These are phyloP conservation scores for Montipora cactus DNA, from an alignment of 64 coral and sea anemone species.

Conservation along the genomic window DNA sequence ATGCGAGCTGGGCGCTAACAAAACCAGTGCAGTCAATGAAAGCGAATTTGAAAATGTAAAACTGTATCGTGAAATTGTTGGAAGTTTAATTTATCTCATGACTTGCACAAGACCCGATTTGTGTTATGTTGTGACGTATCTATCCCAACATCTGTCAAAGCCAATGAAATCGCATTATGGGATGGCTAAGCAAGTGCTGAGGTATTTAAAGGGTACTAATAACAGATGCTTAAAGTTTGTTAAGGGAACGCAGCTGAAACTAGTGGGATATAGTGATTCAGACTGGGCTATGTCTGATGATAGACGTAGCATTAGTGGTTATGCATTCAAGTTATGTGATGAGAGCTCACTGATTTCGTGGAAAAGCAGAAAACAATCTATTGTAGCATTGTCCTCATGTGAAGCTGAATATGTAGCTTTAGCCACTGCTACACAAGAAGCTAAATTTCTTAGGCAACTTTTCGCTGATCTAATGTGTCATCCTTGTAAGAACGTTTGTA, in stretches of 20 bases:
- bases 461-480: background rate
- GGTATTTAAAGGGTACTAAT: no score
- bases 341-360: no score
- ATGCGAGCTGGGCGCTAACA: background rate
- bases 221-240: no score
- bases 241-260: no score
- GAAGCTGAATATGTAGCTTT: background rate
- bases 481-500: background rate
- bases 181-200: no score
- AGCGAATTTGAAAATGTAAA: conserved; percentile 25
- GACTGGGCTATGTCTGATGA: no score
- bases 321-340: no score
- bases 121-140: conserved; percentile 56
- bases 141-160: conserved; percentile 52
- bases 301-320: no score
- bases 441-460: conserved; percentile 51
- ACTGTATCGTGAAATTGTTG: conserved; percentile 50
- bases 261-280: no score
- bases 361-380: no score
- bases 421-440: conserved; percentile 12
- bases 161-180: conserved; percentile 5
- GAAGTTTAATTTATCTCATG: conserved; percentile 65
- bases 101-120: conserved; percentile 64
- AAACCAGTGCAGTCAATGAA: background rate
- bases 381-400: no score